Evolutionary conservation across 35 echinoderm and acorn worm species (phyloP).

Genomic region (Lytechinus variegatus): DNA sequence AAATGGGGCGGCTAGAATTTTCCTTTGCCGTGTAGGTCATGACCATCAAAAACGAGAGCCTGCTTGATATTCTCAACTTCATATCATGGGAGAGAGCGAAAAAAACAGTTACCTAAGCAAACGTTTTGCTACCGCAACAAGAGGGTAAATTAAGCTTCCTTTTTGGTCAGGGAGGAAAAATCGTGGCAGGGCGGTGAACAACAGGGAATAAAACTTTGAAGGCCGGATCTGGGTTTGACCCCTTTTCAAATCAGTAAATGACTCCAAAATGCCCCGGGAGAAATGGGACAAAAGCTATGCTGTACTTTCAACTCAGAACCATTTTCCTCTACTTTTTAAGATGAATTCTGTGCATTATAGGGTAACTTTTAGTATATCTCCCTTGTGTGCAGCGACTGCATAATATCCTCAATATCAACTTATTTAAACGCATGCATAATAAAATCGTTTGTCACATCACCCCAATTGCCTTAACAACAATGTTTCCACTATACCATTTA

Average conservation of each 20-base stretch:
- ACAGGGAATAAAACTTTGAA: background rate
- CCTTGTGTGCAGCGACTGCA: background rate
- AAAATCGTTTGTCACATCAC: too few species aligned
- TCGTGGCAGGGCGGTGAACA: background rate
- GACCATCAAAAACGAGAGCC: background rate
- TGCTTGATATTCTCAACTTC: background rate
- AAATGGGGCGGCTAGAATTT: background rate
- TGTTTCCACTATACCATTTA: too few species aligned
- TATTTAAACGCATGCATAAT: background rate
- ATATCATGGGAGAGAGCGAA: background rate
- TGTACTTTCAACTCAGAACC: background rate
- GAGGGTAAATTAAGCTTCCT: background rate
- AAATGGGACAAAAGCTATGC: background rate
- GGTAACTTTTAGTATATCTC: background rate
- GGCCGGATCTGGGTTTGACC: constrained; percentile 36
- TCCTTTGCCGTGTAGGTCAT: background rate
- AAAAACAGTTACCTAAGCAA: background rate
- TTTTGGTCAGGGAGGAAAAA: background rate
- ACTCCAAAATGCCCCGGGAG: constrained; percentile 15
- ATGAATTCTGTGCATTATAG: background rate
- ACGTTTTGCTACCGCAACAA: constrained; percentile 10
- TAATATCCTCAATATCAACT: background rate
- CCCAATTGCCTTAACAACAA: too few species aligned
- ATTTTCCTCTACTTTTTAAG: background rate
- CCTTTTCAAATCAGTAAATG: constrained; percentile 26